A percentile compares a stretch with the other conserved stretches of the same genome.
Evolutionary conservation across 2,888 invertebrate genomes (phyloP).

Genomic region (Clunio marinus): DNA sequence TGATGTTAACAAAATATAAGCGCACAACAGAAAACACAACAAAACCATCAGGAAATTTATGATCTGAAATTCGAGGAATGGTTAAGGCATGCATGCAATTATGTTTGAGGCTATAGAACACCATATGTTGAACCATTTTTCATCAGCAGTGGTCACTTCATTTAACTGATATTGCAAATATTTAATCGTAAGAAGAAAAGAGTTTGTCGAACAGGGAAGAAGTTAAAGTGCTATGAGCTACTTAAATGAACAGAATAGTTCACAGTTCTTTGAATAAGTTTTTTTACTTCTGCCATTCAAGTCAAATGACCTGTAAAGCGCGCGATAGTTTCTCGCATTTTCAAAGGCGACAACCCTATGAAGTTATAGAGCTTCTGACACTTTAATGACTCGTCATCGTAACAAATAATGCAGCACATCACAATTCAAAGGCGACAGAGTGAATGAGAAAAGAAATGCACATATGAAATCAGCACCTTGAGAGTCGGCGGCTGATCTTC

Average conservation of each 20-base stretch:
- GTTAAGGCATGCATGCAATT: too few species aligned
- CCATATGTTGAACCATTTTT: neutral
- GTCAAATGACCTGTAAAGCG: neutral
- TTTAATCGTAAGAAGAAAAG: too few species aligned
- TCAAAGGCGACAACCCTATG: neutral
- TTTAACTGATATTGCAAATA: too few species aligned
- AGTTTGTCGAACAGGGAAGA: too few species aligned
- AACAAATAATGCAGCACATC: too few species aligned
- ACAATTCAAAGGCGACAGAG: neutral
- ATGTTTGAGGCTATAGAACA: neutral
- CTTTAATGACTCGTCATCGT: neutral
- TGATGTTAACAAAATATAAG: neutral
- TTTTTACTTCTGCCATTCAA: slow-evolving; percentile 11
- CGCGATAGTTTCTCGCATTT: neutral
- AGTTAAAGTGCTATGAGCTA: too few species aligned
- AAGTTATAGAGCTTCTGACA: neutral
- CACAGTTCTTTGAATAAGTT: slow-evolving; percentile 1
- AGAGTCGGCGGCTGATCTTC: neutral
- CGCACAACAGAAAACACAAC: neutral
- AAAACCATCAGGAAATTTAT: slow-evolving; percentile 6
- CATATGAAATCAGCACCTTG: slow-evolving; percentile 15
- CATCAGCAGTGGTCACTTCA: too few species aligned
- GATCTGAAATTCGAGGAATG: slow-evolving; percentile 4
- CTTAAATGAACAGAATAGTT: too few species aligned
- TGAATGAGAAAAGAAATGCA: neutral